Conservation (phyloP, 37 sponge, comb jelly and placozoan genomes). For the Agelas oroides region DNA sequence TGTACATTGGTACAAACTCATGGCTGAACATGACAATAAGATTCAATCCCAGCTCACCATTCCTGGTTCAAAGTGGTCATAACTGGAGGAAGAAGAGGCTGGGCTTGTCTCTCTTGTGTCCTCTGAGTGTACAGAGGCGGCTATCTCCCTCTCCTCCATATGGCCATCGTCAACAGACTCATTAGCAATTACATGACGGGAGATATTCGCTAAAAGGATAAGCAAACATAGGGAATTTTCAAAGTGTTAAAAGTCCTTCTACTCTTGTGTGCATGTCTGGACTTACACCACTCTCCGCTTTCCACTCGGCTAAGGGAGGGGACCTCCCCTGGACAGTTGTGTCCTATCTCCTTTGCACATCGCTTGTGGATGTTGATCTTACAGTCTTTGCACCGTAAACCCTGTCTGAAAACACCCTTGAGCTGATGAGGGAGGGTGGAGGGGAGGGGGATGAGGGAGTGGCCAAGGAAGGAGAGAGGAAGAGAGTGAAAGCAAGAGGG, state of each 20-base stretch:
- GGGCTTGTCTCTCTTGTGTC: conserved; percentile 50
- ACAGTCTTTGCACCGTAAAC: conserved; percentile 90
- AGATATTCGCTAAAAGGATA: conserved; percentile 6
- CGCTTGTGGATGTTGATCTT: conserved; percentile 80
- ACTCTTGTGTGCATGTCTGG: conserved; percentile 8
- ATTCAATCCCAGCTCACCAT: no score
- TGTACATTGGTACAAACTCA: no score
- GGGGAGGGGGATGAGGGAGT: background rate
- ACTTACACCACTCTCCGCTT: conserved; percentile 74
- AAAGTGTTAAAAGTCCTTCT: no score
- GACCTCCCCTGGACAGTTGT: conserved; percentile 89
- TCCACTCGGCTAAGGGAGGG: conserved; percentile 65
- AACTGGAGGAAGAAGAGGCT: conserved; percentile 22
- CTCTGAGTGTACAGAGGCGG: background rate
- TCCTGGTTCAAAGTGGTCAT: conserved; percentile 30
- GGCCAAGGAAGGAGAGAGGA: background rate
- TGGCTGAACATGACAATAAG: no score
- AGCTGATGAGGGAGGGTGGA: conserved; percentile 31
- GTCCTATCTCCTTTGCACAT: conserved; percentile 83
- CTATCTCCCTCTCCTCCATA: background rate
- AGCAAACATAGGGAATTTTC: conserved; percentile 4
- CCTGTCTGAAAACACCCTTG: conserved; percentile 85
- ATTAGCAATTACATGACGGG: conserved; percentile 53
- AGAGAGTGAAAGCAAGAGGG: background rate
- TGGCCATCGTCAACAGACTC: conserved; percentile 14